These are phyloP conservation scores for Amiota minor DNA, from an alignment of 2,888 invertebrate genomes.

Conservation along the genomic window DNA sequence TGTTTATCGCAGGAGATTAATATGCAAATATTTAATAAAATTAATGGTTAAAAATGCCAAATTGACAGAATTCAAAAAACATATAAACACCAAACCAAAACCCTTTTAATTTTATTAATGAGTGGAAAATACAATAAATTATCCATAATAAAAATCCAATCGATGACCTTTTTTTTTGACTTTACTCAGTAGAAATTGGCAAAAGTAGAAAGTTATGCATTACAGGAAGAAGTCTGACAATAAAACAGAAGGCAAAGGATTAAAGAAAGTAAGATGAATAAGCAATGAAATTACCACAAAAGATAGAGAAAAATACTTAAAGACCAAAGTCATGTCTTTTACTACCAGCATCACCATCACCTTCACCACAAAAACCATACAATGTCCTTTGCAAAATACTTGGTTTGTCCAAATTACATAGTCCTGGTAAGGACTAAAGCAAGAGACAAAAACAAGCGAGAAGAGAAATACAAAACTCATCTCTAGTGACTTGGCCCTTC, in stretches of 20 bases:
- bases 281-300: too few relatives aligned
- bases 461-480: background rate
- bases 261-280: too few relatives aligned
- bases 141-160: background rate
- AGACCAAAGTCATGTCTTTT: background rate
- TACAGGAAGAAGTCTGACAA: too few relatives aligned
- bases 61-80: background rate
- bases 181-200: too few relatives aligned
- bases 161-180: too few relatives aligned
- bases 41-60: constrained; percentile 38
- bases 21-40: constrained; percentile 27
- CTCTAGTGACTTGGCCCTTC: constrained; percentile 44
- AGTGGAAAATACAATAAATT: constrained; percentile 13
- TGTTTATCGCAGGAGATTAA: constrained; percentile 23
- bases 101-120: constrained; percentile 5
- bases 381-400: background rate
- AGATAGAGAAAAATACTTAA: too few relatives aligned
- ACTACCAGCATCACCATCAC: too few relatives aligned
- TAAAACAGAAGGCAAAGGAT: too few relatives aligned
- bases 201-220: too few relatives aligned
- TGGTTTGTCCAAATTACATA: constrained; percentile 21
- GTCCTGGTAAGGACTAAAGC: background rate
- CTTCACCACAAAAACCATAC: background rate
- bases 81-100: background rate
- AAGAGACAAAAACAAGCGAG: background rate